Evolutionary conservation across 2,113 vertebrate species (phyloP), one percentile per base, ranked within the genome.

Genomic region (Calyptomena viridis): DNA sequence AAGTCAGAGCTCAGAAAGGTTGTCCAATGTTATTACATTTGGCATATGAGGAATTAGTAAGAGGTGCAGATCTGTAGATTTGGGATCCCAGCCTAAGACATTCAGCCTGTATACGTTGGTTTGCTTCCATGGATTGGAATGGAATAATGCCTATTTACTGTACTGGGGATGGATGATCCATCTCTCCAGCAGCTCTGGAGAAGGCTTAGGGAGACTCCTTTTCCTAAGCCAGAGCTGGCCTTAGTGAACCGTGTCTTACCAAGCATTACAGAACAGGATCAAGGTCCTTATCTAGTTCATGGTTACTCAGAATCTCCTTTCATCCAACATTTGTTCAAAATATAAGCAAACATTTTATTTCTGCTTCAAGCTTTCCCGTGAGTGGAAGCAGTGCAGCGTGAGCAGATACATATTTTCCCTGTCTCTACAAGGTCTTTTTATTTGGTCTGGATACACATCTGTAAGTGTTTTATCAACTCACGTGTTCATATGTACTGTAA

Each of bases 371-470:
- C 50, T 92, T 93, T 90, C n/a, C 49, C n/a, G 6, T 12, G 39
- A 68, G 47, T 90, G 56, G 64, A 68, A 91, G 42, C 46, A 15
- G 35, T 6, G 4, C 28, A 46, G 37, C 53, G 15, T 42, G 27
- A 67, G 77, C 62, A 79, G 76, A 71, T 86, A n/a, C 55, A 6
- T 28, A 85, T 84, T 96, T 82, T 92, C 53, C 93, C 33, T 40
- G 16, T 52, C 64, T 63, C 78, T 94, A 27, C 47, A 67, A 83
- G 87, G 67, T 42, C 75, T 90, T 93, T 94, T 87, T 81, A 71
- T 90, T 90, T 84, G 85, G 68, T 60, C 60, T 95, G 64, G 89
- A 89, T 94, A 68, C 86, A 87, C 89, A 92, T 95, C 92, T 95
- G 93, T 90, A 95, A 93, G 82, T 86, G 11, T 93, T 96, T 97